Evolutionary conservation across 2,797 vertebrate genomes (phyloP), one percentile per base, ranked within the genome.

Genomic region (Etheostoma perlongum): DNA sequence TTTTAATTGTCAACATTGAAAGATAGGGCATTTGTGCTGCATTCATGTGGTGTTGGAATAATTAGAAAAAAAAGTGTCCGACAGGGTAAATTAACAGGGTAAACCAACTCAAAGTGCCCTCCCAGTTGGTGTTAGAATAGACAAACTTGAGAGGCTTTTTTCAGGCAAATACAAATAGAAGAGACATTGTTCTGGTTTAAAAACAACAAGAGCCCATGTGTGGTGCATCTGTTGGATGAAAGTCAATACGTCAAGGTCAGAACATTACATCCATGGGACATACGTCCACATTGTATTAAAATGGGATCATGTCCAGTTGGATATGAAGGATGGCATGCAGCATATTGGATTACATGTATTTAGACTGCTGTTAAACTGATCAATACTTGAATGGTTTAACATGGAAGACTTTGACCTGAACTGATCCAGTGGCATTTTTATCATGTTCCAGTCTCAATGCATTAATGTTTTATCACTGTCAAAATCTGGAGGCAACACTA

Each of bases 371-470:
- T 21, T 14, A 64, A 67, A 52, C 70, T 64, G 63, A 87, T 91
- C 89, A 61, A 91, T 91, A 86, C 62, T 9, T 47, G 51, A 82
- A 68, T 76, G 74, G 44, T 79, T 83, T 64, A 71, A 82, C 74
- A 75, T 74, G 40, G 14, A 71, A 52, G 82, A 85, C 83, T 83
- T 83, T 85, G 85, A 81, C 72, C 72, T 47, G 10, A 48, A 87
- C 83, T 77, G 85, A 91, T 85, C 75, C 44, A 42, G 49, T 68
- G 74, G 59, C 66, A 55, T 80, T 85, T 82, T 54, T 11, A 76
- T 76, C 67, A 62, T 49, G 40, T 67, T 72, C 8, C 55, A 15
- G 65, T 64, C 61, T 52, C 40, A 69, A 63, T 8, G 72, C 64
- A 76, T 72, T 61, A 6, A 65, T 76, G 46, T 78, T 76, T 82